These are phyloP conservation scores for Calephelis virginiensis DNA, from an alignment of 1,140 invertebrate species.

Conservation along the genomic window DNA sequence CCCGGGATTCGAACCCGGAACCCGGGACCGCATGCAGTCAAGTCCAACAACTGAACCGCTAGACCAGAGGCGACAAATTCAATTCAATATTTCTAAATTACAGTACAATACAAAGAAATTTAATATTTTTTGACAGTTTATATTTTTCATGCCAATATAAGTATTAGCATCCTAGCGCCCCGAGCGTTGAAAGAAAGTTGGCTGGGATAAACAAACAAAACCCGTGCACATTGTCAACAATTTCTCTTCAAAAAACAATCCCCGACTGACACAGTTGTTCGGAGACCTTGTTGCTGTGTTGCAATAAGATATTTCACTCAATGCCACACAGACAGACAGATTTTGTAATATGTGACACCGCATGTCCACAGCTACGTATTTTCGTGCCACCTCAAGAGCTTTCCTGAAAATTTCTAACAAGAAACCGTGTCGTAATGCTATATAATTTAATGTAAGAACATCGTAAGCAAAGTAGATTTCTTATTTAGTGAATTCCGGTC, in stretches of 20 bases:
- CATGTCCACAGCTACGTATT: neutral
- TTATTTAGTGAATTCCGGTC: no score
- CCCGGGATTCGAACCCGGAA: no score
- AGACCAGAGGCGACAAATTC: no score
- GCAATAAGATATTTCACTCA: slow-evolving; percentile 11
- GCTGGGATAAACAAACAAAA: slow-evolving; percentile 7
- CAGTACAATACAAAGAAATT: no score
- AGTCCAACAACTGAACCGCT: no score
- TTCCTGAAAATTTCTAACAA: neutral
- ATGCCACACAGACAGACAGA: slow-evolving; percentile 13
- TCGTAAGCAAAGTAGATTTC: no score
- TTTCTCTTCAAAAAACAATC: slow-evolving; percentile 12
- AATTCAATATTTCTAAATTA: no score
- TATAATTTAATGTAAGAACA: no score
- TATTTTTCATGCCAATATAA: neutral
- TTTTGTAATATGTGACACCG: slow-evolving; percentile 1
- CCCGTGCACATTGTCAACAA: neutral
- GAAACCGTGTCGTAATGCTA: no score
- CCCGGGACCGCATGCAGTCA: no score
- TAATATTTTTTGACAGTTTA: no score
- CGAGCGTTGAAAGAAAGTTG: slow-evolving; percentile 1
- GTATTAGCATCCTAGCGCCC: neutral
- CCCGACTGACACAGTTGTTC: slow-evolving; percentile 1
- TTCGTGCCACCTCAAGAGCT: neutral
- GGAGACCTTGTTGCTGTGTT: neutral